phyloP scores from a whole-genome alignment of 2,888 invertebrate species.

The Sabatieria punctata region DNA sequence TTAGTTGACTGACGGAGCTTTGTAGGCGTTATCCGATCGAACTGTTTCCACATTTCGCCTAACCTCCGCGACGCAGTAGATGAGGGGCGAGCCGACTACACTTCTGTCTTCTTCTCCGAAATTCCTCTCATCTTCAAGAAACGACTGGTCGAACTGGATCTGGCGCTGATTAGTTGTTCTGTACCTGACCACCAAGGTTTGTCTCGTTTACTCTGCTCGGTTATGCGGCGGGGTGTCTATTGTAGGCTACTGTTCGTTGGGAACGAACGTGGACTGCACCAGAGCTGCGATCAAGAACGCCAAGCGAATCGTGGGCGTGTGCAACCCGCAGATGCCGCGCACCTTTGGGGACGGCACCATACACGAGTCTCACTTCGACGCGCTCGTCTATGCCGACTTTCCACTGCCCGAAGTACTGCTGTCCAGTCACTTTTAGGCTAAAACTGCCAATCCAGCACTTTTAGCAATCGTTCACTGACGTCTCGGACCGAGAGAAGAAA shows the following conservation, averaged over 20 bases:
- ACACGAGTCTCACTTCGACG: conserved; percentile 77
- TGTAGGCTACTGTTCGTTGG: conserved; percentile 82
- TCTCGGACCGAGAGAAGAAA: conserved; percentile 48
- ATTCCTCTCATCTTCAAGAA: conserved; percentile 70
- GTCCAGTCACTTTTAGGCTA: too few species aligned
- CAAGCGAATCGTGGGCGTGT: conserved; percentile 65
- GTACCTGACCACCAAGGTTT: too few species aligned
- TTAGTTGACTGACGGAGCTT: too few species aligned
- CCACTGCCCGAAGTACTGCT: conserved; percentile 20
- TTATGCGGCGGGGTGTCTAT: too few species aligned
- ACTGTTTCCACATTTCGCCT: conserved; percentile 76
- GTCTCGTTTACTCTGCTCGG: too few species aligned
- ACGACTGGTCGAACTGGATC: conserved; percentile 63
- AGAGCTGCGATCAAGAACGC: conserved; percentile 65
- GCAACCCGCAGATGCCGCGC: conserved; percentile 68
- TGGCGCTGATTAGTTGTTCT: too few species aligned
- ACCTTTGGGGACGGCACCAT: conserved; percentile 84
- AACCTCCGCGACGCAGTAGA: conserved; percentile 62
- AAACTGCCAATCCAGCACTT: too few species aligned
- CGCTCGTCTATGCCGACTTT: conserved; percentile 47
- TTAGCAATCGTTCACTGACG: too few species aligned
- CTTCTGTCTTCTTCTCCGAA: conserved; percentile 79
- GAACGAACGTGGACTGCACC: too few species aligned
- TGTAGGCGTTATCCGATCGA: conserved; percentile 54
- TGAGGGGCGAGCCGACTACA: conserved; percentile 62